Percentiles rank a stretch among this genome's conserved stretches.
phyloP scores from a whole-genome alignment of 92 coral and sea anemone species.

The Hydrozoanthus gracilis region DNA sequence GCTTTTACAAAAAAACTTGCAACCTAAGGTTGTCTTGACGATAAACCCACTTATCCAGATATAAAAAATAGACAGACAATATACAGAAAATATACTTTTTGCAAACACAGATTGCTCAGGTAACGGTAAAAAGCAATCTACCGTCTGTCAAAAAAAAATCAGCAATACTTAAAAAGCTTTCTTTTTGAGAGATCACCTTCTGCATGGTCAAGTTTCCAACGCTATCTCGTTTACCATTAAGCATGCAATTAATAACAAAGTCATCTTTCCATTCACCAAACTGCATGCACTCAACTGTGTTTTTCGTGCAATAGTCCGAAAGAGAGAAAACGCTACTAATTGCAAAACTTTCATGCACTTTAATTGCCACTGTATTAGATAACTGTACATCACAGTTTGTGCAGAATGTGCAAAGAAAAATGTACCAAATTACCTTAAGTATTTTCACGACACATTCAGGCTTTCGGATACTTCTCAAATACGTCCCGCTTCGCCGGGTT shows the following conservation, averaged over 20 bases:
- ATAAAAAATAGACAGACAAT: too few species aligned
- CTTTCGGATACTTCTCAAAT: neutral
- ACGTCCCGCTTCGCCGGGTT: neutral
- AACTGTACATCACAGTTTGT: neutral
- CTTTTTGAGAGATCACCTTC: neutral
- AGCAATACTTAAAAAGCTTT: neutral
- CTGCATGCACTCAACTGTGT: neutral
- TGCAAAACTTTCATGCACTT: neutral
- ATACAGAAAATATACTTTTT: too few species aligned
- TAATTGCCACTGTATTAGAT: neutral
- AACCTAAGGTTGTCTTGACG: too few species aligned
- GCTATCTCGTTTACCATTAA: neutral
- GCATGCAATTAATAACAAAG: neutral
- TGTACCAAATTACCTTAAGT: constrained; percentile 5
- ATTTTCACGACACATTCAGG: neutral
- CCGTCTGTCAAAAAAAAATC: too few species aligned
- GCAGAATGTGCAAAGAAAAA: neutral
- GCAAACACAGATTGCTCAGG: too few species aligned
- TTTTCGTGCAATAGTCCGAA: neutral
- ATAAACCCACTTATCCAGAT: too few species aligned
- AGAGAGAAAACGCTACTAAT: neutral
- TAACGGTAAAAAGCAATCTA: too few species aligned
- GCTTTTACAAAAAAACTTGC: too few species aligned
- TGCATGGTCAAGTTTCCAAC: neutral
- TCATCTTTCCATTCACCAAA: neutral